Percentiles rank a stretch among this genome's conserved stretches.
Conservation (phyloP, 2,113 vertebrate genomes). For the Clarias batrachus region DNA sequence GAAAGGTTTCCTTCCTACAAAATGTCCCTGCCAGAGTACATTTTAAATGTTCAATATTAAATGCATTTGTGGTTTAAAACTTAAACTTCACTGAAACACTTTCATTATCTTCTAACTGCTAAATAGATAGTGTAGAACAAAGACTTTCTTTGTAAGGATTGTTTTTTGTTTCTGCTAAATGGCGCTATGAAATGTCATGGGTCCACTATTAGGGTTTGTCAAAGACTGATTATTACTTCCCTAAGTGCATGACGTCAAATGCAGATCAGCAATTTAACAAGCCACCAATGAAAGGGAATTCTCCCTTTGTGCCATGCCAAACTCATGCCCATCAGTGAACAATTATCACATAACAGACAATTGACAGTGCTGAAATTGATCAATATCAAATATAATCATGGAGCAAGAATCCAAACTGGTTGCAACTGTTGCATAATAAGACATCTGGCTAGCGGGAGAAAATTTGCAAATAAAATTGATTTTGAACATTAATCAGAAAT, state of each 20-base stretch:
- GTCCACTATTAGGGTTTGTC: background rate
- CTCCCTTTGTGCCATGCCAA: constrained; percentile 24
- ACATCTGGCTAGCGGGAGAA: background rate
- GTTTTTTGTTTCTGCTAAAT: background rate
- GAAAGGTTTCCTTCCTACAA: background rate
- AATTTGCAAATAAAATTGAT: background rate
- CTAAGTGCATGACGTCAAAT: background rate
- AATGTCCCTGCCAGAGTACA: background rate
- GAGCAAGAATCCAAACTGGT: background rate
- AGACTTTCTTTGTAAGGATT: background rate
- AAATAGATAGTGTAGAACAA: background rate
- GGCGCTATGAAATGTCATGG: background rate
- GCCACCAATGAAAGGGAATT: background rate
- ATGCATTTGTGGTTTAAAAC: background rate
- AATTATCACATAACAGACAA: constrained; percentile 14
- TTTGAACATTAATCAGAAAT: background rate
- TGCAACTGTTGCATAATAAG: background rate
- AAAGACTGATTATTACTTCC: background rate
- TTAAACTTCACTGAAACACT: background rate
- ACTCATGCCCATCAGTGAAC: background rate
- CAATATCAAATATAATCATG: background rate
- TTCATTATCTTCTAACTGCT: background rate
- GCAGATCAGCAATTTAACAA: background rate
- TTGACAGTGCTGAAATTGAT: constrained; percentile 9
- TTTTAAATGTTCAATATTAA: background rate